These are phyloP conservation scores for Passerculus sandwichensis DNA, from an alignment of 2,797 vertebrate genomes.

Conservation along the genomic window DNA sequence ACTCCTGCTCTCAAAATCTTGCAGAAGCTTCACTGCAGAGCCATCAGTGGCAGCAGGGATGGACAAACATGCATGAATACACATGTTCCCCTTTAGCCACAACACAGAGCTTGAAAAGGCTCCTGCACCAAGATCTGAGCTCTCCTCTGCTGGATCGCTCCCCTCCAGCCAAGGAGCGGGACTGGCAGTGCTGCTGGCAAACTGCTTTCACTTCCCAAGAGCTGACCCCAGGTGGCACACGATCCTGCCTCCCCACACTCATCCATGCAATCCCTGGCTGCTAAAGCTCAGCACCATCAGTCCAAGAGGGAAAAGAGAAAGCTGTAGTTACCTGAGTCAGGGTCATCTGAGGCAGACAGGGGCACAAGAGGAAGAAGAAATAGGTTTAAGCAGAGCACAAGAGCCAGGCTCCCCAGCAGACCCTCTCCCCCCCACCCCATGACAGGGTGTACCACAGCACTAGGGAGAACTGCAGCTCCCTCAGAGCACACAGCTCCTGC, in stretches of 20 bases:
- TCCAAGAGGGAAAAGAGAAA: background rate
- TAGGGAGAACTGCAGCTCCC: background rate
- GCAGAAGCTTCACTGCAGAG: background rate
- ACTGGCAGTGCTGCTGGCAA: background rate
- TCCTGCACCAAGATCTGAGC: background rate
- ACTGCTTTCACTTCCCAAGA: background rate
- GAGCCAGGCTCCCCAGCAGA: background rate
- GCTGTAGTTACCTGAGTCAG: constrained; percentile 80
- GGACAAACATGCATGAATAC: background rate
- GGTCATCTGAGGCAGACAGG: constrained; percentile 76
- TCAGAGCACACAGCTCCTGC: background rate
- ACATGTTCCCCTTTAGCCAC: background rate
- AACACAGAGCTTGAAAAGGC: background rate
- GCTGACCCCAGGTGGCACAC: background rate
- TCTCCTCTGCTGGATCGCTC: background rate
- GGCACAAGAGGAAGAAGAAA: constrained; percentile 71
- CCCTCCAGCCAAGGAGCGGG: background rate
- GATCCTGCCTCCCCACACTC: background rate
- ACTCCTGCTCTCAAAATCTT: background rate
- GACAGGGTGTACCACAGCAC: background rate
- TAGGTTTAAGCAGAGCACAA: constrained; percentile 14
- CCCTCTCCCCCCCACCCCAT: background rate
- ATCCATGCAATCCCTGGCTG: background rate
- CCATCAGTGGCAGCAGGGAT: background rate
- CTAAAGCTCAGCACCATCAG: background rate